Conservation (phyloP, 1,140 invertebrate species). For the Drosophila nebulosa region DNA sequence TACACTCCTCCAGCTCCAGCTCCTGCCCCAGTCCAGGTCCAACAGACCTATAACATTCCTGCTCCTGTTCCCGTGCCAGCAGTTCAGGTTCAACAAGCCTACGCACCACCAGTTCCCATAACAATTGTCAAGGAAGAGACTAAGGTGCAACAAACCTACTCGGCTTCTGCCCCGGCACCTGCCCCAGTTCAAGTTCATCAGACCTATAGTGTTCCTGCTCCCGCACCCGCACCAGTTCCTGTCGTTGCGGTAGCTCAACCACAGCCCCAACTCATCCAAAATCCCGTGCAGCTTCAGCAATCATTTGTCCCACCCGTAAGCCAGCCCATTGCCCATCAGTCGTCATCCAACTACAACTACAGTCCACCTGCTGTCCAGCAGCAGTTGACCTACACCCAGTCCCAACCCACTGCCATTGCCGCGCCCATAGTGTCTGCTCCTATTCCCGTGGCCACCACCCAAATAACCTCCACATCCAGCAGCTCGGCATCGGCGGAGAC, state of each 20-base stretch:
- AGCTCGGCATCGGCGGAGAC: not conserved
- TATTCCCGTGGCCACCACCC: not conserved
- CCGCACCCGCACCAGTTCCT: slow-evolving; percentile 1
- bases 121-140: slow-evolving; percentile 23
- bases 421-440: not conserved
- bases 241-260: slow-evolving; percentile 7
- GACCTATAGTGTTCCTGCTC: not conserved
- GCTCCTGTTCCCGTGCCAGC: slow-evolving; percentile 9
- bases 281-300: slow-evolving; percentile 41
- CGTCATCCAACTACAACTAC: slow-evolving; percentile 16
- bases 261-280: not conserved
- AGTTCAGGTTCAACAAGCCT: slow-evolving; percentile 12
- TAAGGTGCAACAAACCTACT: slow-evolving; percentile 26
- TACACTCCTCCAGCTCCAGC: slow-evolving; percentile 23
- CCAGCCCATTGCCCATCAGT: slow-evolving; percentile 24
- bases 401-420: slow-evolving; percentile 14
- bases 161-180: slow-evolving; percentile 8
- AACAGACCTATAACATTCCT: slow-evolving; percentile 10
- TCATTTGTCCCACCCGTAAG: slow-evolving; percentile 45
- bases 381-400: slow-evolving; percentile 39
- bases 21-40: slow-evolving; percentile 6
- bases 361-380: slow-evolving; percentile 13
- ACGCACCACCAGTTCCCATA: slow-evolving; percentile 11
- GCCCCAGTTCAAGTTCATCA: slow-evolving; percentile 24
- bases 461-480: not conserved